Evolutionary conservation across 2,888 invertebrate species (phyloP).

Genomic region (Troilus luridus): DNA sequence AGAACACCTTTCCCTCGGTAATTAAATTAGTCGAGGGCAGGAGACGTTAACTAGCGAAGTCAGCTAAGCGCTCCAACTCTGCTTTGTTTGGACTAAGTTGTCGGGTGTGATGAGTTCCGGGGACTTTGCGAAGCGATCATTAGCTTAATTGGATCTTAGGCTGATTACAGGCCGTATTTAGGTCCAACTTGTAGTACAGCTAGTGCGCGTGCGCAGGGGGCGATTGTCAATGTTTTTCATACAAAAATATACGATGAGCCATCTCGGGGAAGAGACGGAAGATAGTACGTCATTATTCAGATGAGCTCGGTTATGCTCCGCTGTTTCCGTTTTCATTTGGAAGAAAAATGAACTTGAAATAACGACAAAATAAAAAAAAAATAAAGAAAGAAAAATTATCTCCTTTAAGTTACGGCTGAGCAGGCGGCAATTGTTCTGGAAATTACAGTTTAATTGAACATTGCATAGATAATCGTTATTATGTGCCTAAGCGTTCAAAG

Average conservation of each 20-base stretch:
- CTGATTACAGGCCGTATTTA: background rate
- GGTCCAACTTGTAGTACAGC: background rate
- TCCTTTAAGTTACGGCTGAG: background rate
- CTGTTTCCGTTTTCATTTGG: conserved; percentile 30
- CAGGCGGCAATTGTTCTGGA: background rate
- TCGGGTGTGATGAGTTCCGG: background rate
- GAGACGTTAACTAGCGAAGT: background rate
- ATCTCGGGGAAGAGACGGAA: background rate
- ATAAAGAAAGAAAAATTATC: background rate
- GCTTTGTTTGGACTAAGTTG: conserved; percentile 27
- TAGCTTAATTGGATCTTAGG: conserved; percentile 18
- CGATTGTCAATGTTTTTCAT: background rate
- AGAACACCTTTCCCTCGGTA: background rate
- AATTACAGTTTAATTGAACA: background rate
- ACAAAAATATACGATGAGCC: background rate
- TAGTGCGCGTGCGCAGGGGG: background rate
- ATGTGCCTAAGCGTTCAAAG: background rate
- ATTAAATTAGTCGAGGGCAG: background rate
- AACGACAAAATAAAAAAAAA: background rate
- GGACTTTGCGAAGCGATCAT: background rate
- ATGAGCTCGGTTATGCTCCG: conserved; percentile 13
- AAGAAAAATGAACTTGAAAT: conserved; percentile 17
- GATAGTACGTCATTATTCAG: conserved; percentile 29
- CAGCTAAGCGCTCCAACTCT: background rate
- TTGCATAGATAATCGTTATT: background rate